Evolutionary conservation across 2,113 vertebrate species (phyloP).

Genomic region (Ciconia maguari): DNA sequence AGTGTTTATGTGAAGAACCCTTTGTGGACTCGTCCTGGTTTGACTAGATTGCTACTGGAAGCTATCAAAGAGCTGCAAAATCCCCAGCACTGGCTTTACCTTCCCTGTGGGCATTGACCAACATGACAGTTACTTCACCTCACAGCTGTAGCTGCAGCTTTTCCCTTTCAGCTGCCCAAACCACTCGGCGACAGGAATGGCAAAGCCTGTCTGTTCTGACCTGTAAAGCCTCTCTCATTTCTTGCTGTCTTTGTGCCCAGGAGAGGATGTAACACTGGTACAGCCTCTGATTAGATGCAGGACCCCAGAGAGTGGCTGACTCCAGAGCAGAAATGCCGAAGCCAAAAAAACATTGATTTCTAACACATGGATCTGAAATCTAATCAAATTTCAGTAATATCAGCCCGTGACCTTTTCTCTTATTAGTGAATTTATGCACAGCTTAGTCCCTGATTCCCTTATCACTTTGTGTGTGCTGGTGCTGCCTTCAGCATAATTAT

Average conservation of each 20-base stretch:
- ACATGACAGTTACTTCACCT: conserved; percentile 29
- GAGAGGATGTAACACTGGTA: conserved; percentile 29
- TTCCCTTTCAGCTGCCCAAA: conserved; percentile 41
- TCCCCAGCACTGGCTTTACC: conserved; percentile 8
- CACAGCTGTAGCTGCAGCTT: conserved; percentile 28
- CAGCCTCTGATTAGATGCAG: background rate
- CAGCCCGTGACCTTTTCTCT: conserved; percentile 75
- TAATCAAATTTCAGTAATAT: conserved; percentile 79
- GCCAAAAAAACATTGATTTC: conserved; percentile 74
- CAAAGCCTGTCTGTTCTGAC: conserved; percentile 43
- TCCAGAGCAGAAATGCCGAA: conserved; percentile 43
- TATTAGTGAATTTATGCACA: conserved; percentile 75
- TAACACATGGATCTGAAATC: conserved; percentile 55
- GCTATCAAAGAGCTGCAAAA: conserved; percentile 33
- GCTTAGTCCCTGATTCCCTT: conserved; percentile 57
- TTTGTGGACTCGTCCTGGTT: conserved; percentile 39
- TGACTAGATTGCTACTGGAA: conserved; percentile 50
- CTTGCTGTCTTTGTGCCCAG: conserved; percentile 41
- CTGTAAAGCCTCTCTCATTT: conserved; percentile 64
- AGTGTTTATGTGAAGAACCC: background rate
- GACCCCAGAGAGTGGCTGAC: conserved; percentile 28
- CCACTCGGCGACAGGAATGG: conserved; percentile 1
- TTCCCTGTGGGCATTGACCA: conserved; percentile 56
- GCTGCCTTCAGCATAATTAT: conserved; percentile 66
- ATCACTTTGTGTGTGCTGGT: conserved; percentile 35